A percentile compares a stretch with the other conserved stretches of the same genome.
Conservation (phyloP, 2,113 vertebrate species). For the Scytalopus superciliaris region DNA sequence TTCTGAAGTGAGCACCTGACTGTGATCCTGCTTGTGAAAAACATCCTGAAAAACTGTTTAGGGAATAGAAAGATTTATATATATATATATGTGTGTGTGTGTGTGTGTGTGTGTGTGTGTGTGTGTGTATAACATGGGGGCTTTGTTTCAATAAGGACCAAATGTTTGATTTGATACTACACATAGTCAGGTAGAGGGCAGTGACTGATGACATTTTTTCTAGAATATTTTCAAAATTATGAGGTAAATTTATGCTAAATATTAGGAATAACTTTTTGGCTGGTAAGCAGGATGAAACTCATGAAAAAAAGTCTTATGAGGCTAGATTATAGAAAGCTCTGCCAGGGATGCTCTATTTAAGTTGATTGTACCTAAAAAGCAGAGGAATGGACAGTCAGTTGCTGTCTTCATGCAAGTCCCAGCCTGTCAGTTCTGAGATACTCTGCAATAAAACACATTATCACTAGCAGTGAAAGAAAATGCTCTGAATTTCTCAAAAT, state of each 20-base stretch:
- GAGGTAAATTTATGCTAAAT: neutral
- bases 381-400: slow-evolving; percentile 4
- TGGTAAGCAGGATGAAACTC: neutral
- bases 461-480: neutral
- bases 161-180: neutral
- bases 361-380: neutral
- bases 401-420: slow-evolving; percentile 6
- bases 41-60: neutral
- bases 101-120: no score
- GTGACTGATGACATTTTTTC: neutral
- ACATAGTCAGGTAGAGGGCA: neutral
- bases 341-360: neutral
- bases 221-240: neutral
- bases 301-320: neutral
- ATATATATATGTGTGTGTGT: no score
- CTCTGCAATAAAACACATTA: slow-evolving; percentile 12
- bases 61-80: neutral
- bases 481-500: slow-evolving; percentile 22
- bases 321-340: neutral
- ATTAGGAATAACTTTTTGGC: neutral
- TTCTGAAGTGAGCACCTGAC: neutral
- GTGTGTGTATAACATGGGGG: neutral
- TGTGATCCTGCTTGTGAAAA: neutral
- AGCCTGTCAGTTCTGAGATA: slow-evolving; percentile 16
- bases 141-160: neutral